Evolutionary conservation across 2,888 invertebrate genomes (phyloP).

Genomic region (Machimus rusticus): DNA sequence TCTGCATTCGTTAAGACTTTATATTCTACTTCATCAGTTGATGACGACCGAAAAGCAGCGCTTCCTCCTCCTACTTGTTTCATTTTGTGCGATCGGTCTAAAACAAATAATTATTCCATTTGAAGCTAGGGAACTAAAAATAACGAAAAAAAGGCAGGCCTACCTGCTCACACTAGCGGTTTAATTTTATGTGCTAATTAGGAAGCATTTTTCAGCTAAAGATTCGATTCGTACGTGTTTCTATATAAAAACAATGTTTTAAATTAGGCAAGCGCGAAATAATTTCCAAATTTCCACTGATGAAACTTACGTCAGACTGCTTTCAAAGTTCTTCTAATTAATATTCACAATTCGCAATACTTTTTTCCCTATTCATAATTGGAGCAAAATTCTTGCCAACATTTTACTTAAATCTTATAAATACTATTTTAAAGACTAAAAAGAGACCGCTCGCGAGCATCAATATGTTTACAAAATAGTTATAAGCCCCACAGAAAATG

Average conservation of each 20-base stretch:
- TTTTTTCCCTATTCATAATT: background rate
- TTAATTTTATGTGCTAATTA: background rate
- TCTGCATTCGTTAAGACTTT: background rate
- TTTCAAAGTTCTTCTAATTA: background rate
- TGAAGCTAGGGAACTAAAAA: background rate
- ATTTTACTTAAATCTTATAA: background rate
- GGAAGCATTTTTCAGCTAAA: background rate
- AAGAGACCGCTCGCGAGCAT: background rate
- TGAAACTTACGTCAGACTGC: background rate
- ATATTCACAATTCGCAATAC: background rate
- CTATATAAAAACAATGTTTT: background rate
- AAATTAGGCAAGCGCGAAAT: background rate
- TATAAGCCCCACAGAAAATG: background rate
- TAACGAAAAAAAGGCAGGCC: background rate
- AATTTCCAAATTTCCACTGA: background rate
- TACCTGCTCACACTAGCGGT: background rate
- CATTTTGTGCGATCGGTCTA: background rate
- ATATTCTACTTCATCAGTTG: background rate
- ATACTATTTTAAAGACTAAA: background rate
- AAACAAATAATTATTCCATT: background rate
- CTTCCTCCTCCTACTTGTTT: background rate
- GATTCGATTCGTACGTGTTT: background rate
- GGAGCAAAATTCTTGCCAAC: background rate
- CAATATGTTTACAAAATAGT: slow-evolving; percentile 8
- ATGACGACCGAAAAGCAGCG: background rate